Evolutionary conservation across 2,888 invertebrate genomes (phyloP), one percentile per base, ranked within the genome.

Genomic region (Petrolisthes cinctipes): DNA sequence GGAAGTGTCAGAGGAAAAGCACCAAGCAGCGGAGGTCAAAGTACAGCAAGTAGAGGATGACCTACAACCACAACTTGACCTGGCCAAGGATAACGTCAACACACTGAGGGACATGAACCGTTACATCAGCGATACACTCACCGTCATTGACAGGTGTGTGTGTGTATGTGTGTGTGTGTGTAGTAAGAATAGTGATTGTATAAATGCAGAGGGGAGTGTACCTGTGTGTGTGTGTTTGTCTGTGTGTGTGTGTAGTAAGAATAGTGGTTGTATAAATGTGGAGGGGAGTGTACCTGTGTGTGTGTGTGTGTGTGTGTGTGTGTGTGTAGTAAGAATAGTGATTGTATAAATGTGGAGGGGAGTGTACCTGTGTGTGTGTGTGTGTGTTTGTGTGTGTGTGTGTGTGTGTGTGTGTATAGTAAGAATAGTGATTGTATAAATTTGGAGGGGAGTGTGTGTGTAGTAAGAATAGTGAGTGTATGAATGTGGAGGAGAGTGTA

Each of bases 11-110:
- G 92, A 92, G 6, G 92, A 92, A 23, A 93, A 95, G 17, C 91
- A 94, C 0, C 92, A 92, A 3, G 92, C 93, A 20, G 95, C 95
- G 0, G 92, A 92, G 7, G 92, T 92, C 0, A 92, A 94, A 0
- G 92, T 94, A 20, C 91, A 92, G 14, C 92, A 93, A 84, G 94
- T 94, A 1, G 92, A 93, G n/a, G 92, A 93, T 11, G 93, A 93
- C 76, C 92, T 95, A 75, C 92, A 93, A 71, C 95, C 95, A 0
- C 94, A 89, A 82, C 85, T 86, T 37, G 20, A 51, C 17, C 81
- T 53, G 17, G 86, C 89, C n/a, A 54, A 84, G 23, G 71, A 71
- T 57, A 82, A 87, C 71, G 89, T 85, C 11, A 54, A 51, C 14
- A 84, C 61, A n/a, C 83, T 85, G 20, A 85, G 79, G 20, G 86